Conservation (phyloP, 2,113 vertebrate species). For the Cheirogaleus medius region DNA sequence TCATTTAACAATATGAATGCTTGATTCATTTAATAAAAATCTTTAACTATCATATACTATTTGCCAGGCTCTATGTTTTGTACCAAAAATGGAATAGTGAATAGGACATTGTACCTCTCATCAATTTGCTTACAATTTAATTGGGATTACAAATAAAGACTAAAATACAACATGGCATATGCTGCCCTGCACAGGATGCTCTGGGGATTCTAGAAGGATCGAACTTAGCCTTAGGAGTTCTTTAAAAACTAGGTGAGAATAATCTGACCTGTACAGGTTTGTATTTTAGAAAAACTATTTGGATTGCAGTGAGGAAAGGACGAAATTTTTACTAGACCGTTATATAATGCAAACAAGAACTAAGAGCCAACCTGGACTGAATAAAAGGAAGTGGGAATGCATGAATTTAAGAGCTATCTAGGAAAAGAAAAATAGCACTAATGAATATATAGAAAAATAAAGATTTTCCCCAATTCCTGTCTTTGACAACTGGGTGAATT, state of each 20-base stretch:
- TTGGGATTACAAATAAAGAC: not conserved
- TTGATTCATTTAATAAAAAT: not conserved
- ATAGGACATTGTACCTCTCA: not conserved
- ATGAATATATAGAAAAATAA: not conserved
- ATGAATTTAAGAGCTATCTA: not conserved
- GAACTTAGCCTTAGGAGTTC: not conserved
- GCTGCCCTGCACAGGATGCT: not conserved
- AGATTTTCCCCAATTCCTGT: not conserved
- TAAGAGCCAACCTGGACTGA: not conserved
- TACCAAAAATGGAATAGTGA: not conserved
- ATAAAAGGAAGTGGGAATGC: not conserved
- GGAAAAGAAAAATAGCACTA: not conserved
- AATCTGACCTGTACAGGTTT: not conserved
- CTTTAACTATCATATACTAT: not conserved
- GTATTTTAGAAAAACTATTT: not conserved
- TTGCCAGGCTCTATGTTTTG: not conserved
- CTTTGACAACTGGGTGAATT: not conserved
- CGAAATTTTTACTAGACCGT: not conserved
- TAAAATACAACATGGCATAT: no score
- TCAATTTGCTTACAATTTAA: not conserved
- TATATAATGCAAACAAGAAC: no score
- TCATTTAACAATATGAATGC: constrained; percentile 35
- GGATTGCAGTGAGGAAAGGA: not conserved
- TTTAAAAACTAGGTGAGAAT: not conserved
- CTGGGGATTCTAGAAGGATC: not conserved